A percentile compares a stretch with the other conserved stretches of the same genome.
These are phyloP conservation scores for Merodon equestris DNA, from an alignment of 2,888 invertebrate genomes.

Conservation along the genomic window DNA sequence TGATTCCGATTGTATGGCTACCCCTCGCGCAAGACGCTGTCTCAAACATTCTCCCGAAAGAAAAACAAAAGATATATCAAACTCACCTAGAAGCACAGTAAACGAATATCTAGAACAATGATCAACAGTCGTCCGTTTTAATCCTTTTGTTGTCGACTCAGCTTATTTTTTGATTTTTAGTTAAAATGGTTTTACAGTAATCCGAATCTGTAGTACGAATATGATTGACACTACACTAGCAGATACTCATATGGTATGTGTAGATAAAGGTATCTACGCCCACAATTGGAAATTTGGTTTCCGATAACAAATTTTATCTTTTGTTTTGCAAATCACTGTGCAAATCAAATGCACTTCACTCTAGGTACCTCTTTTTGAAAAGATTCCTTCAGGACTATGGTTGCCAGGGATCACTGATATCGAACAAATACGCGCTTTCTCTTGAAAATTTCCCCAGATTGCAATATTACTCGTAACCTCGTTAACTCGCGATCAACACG, in stretches of 20 bases:
- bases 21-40: background rate
- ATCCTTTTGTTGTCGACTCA: slow-evolving; percentile 60
- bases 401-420: too few relatives aligned
- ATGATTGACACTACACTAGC: slow-evolving; percentile 7
- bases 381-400: too few relatives aligned
- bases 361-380: too few relatives aligned
- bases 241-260: slow-evolving; percentile 2
- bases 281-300: slow-evolving; percentile 30
- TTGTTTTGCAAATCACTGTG: too few relatives aligned
- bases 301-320: slow-evolving; percentile 18
- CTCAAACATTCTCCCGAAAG: slow-evolving; percentile 3
- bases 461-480: slow-evolving; percentile 2
- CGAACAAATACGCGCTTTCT: too few relatives aligned
- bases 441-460: background rate
- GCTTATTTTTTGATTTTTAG: slow-evolving; percentile 47
- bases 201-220: background rate
- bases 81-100: slow-evolving; percentile 57
- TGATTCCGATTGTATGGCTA: background rate
- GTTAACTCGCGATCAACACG: too few relatives aligned
- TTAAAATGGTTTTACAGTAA: background rate
- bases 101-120: slow-evolving; percentile 39
- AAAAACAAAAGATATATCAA: slow-evolving; percentile 28
- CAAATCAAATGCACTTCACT: too few relatives aligned
- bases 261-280: slow-evolving; percentile 31
- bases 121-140: slow-evolving; percentile 22